Evolutionary conservation across 1,140 invertebrate species (phyloP).

Genomic region (Lucilia cuprina): DNA sequence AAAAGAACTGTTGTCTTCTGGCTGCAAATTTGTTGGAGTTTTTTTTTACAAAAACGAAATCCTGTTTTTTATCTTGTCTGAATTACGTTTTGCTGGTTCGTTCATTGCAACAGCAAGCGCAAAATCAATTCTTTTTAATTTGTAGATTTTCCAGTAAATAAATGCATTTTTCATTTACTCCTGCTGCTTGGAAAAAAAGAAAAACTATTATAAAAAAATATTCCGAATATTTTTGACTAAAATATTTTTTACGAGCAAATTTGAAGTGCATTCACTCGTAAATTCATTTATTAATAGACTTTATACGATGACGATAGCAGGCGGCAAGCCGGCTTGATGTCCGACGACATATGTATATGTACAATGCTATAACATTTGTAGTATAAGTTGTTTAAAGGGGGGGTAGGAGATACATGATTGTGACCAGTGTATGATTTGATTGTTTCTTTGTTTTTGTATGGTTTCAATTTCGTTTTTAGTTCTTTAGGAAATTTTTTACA

Average conservation of each 20-base stretch:
- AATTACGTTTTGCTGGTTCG: neutral
- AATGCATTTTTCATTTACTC: neutral
- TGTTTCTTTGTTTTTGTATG: conserved; percentile 30
- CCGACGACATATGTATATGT: no score
- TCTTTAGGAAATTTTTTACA: neutral
- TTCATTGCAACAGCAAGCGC: neutral
- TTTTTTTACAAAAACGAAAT: neutral
- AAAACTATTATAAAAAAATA: neutral
- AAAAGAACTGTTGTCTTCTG: neutral
- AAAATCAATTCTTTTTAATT: conserved; percentile 12
- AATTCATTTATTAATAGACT: conserved; percentile 59
- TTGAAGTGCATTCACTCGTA: conserved; percentile 54
- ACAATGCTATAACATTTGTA: neutral
- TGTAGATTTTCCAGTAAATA: conserved; percentile 1
- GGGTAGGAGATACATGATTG: neutral
- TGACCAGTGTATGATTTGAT: neutral
- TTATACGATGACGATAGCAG: neutral
- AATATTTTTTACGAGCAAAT: conserved; percentile 13
- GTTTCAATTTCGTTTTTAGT: conserved; percentile 43
- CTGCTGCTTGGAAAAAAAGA: neutral
- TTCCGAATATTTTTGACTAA: neutral
- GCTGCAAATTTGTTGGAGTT: neutral
- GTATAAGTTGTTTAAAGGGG: neutral
- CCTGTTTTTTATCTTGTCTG: neutral
- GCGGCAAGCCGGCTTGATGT: neutral